Conservation (phyloP, 1,140 invertebrate species). For the Drosophila subobscura region DNA sequence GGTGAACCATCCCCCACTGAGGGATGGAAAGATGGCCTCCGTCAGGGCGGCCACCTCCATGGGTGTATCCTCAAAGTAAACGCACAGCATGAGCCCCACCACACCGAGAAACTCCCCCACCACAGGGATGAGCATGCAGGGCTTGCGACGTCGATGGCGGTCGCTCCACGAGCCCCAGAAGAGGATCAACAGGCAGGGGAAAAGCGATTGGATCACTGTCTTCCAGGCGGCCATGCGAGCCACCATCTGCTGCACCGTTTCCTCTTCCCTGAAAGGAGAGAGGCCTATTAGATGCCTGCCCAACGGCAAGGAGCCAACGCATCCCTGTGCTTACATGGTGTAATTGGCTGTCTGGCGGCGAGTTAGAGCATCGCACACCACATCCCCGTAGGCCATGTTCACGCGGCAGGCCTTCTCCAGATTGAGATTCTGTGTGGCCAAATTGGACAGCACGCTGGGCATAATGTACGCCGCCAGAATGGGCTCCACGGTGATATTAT, state of each 20-base stretch:
- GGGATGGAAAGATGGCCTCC: slow-evolving; percentile 90
- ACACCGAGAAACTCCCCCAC: slow-evolving; percentile 91
- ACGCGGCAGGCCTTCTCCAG: slow-evolving; percentile 93
- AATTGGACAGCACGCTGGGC: slow-evolving; percentile 89
- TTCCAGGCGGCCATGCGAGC: slow-evolving; percentile 92
- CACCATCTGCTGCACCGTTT: slow-evolving; percentile 89
- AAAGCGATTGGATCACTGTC: slow-evolving; percentile 89
- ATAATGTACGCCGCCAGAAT: slow-evolving; percentile 92
- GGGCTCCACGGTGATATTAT: slow-evolving; percentile 91
- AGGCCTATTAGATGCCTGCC: background rate
- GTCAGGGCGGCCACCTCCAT: slow-evolving; percentile 90
- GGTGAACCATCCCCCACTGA: slow-evolving; percentile 92
- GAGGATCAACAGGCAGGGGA: slow-evolving; percentile 90
- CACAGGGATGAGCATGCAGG: slow-evolving; percentile 92
- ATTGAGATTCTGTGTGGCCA: slow-evolving; percentile 92
- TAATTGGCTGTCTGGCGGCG: slow-evolving; percentile 88
- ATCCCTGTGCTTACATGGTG: slow-evolving; percentile 83
- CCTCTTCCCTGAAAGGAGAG: slow-evolving; percentile 85
- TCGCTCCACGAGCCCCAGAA: slow-evolving; percentile 92
- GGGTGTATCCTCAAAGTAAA: slow-evolving; percentile 90
- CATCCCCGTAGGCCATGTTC: slow-evolving; percentile 88
- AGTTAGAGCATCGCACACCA: slow-evolving; percentile 89
- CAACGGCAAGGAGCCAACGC: background rate
- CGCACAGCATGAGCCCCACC: slow-evolving; percentile 90
- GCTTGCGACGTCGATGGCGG: slow-evolving; percentile 89